Base-by-base conservation (phyloP, 2,888 invertebrate species). In the Pocota personata region DNA sequence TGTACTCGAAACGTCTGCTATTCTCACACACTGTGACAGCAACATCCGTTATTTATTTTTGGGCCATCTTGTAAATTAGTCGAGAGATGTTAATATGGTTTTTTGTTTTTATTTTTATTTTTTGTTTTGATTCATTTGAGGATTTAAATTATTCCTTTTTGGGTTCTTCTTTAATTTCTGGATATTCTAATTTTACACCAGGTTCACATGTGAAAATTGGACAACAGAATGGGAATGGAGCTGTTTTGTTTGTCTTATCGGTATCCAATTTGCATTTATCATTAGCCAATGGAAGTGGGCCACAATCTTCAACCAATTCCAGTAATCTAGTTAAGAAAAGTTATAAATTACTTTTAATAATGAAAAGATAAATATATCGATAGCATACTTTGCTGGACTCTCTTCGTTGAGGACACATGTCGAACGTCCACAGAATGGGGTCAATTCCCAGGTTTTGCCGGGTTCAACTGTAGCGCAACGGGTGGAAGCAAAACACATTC, bases 371-470 rank as follows among this genome's bases (percentile, higher is more conserved):
- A 6, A 5, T 19, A n/a, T 40, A n/a, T 14, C 14, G 7, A 1
- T 3, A 12, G 24, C 69, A 67, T 90, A 92, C 92, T 92, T 92
- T 40, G 95, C 95, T 35, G 96, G 95, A 88, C 94, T 94, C 91
- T 97, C 96, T 88, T 97, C 96, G 88, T 95, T 95, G 88, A 95
- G 94, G 3, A 97, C 96, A 93, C 97, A 97, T 72, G 97, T 97
- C 89, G 97, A 97, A 88, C 96, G 95, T n/a, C 97, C 97, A 90
- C 97, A 97, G 95, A 97, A 97, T 4, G 97, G 97, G 1, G 96
- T 94, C 89, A 97, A 92, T 72, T 97, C 97, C 97, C 97, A 97
- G 80, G 95, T 94, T 93, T 97, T 95, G 84, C 95, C 96, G 2
- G 97, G 96, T 91, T 97, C 97, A 67, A 97, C 95, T 12, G 97